phyloP scores from a whole-genome alignment of 1,140 invertebrate species.

The Drosophila biarmipes region DNA sequence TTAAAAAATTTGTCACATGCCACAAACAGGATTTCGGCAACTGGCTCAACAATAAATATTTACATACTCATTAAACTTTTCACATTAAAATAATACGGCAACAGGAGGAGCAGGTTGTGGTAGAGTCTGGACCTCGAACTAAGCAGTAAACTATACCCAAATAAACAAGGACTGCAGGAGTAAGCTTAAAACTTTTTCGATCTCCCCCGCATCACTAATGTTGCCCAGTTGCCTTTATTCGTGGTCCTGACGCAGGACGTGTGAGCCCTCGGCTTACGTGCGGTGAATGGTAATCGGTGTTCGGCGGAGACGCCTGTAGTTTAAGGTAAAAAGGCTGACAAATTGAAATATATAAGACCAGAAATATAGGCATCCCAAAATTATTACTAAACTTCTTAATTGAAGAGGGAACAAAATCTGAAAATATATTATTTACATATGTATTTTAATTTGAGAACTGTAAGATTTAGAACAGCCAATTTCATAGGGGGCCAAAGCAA shows the following conservation, averaged over 20 bases:
- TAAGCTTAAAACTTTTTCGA: conserved; percentile 73
- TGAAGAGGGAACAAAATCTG: too few species aligned
- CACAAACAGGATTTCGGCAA: conserved; percentile 26
- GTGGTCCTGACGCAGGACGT: conserved; percentile 25
- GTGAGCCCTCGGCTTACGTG: conserved; percentile 31
- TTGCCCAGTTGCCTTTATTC: conserved; percentile 16
- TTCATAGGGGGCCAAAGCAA: too few species aligned
- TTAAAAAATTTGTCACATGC: conserved; percentile 3
- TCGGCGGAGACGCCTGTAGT: background rate
- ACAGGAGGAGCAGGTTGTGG: conserved; percentile 1
- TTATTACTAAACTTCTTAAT: too few species aligned
- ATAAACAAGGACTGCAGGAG: conserved; percentile 39
- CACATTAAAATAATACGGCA: conserved; percentile 68
- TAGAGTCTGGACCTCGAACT: conserved; percentile 15
- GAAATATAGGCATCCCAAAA: conserved; percentile 14
- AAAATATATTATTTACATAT: too few species aligned
- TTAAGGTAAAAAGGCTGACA: conserved; percentile 9
- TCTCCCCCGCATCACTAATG: conserved; percentile 40
- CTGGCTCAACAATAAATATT: conserved; percentile 76
- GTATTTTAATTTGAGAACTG: too few species aligned
- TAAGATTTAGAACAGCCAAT: too few species aligned
- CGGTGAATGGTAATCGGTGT: conserved; percentile 17
- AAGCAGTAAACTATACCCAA: conserved; percentile 55
- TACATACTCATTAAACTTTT: conserved; percentile 80
- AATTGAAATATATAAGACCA: conserved; percentile 44